phyloP scores from a whole-genome alignment of 2,888 invertebrate species.

The Prosopocoilus inquinatus region DNA sequence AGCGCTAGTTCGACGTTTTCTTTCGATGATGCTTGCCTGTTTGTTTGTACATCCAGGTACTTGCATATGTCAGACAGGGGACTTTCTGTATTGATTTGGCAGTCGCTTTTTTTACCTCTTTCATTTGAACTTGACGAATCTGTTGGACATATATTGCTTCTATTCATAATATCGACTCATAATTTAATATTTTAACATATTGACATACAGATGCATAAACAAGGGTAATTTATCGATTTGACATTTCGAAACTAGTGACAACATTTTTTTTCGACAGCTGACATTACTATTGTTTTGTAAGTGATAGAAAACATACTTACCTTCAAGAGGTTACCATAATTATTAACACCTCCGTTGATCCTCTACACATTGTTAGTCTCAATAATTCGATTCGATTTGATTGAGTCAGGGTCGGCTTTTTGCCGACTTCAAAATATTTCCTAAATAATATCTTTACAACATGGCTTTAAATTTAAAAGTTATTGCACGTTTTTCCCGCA shows the following conservation, averaged over 20 bases:
- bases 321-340: too few species aligned
- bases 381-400: too few species aligned
- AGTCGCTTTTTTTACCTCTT: constrained; percentile 2
- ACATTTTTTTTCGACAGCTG: constrained; percentile 13
- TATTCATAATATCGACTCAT: constrained; percentile 21
- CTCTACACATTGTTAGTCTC: too few species aligned
- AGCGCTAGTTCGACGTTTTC: constrained; percentile 37
- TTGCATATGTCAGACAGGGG: constrained; percentile 18
- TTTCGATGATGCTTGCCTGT: constrained; percentile 6
- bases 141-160: constrained; percentile 18
- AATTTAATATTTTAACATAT: constrained; percentile 11
- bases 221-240: constrained; percentile 6
- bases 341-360: too few species aligned
- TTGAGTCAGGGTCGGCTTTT: too few species aligned
- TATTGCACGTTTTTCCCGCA: too few species aligned
- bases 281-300: not conserved
- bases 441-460: too few species aligned
- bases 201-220: not conserved
- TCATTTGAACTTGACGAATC: constrained; percentile 20
- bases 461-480: too few species aligned
- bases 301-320: too few species aligned
- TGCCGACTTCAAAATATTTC: too few species aligned
- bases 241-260: constrained; percentile 15
- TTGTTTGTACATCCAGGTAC: constrained; percentile 14
- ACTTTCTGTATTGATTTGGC: constrained; percentile 4